Evolutionary conservation across 2,888 invertebrate species (phyloP), one percentile per base, ranked within the genome.

Genomic region (Dascillus cervinus): DNA sequence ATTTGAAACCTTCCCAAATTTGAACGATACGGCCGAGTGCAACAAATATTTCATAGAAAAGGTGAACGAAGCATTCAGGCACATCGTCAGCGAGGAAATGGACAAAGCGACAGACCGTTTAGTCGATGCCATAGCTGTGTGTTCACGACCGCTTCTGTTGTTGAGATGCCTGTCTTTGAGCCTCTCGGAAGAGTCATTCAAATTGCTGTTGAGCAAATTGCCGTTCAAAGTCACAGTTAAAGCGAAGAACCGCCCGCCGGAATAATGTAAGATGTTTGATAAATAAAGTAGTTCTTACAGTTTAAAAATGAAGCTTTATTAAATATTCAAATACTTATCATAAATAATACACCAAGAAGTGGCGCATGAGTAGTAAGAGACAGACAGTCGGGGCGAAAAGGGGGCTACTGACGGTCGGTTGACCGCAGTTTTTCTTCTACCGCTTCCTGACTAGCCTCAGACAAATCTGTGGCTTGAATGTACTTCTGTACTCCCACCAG

Each of bases 401-500:
- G 35, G 32, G 39, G 35, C 54, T 81, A 89, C 75, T 89, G 88
- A 74, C 91, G 88, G 73, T 91, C 91, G 58, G 89, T 91, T 68
- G 89, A 83, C 72, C 91, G 85, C 55, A 91, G 79, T 69, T 91
- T 91, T 67, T 90, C 90, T 66, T 91, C 91, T 46, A 91, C 90
- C 50, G 88, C 87, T 66, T 91, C 90, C 60, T 88, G 85, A 48
- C 89, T 88, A 48, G 91, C 89, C 71, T 95, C 95, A 50, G 90
- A 85, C 58, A 88, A 76, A 68, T 95, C 94, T 60, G 91, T 94
- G 60, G 94, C 92, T 72, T 91, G 95, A 67, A 95, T 88, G 74
- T 91, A 94, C 75, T 92, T 92, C 73, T 90, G 91, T 52, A 96
- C 89, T 58, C 95, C 95, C 44, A 91, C 91, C 64, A 98, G 75